Evolutionary conservation across 2,888 invertebrate species (phyloP).

Genomic region (Luperina testacea): DNA sequence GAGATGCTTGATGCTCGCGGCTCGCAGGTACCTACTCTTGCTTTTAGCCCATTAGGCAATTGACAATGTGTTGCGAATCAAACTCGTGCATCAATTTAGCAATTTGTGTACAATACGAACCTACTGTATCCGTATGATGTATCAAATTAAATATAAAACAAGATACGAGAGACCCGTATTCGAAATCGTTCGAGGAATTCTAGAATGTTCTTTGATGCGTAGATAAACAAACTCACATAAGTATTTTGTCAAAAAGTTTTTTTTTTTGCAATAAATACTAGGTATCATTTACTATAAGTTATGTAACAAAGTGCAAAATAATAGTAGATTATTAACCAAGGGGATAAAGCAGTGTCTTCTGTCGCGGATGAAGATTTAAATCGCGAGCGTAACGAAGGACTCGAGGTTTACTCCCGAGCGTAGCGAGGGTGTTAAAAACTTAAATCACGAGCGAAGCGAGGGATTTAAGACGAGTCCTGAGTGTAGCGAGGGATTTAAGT

Average conservation of each 20-base stretch:
- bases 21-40: not conserved
- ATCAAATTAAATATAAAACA: constrained; percentile 29
- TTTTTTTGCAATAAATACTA: not conserved
- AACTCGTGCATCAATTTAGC: constrained; percentile 70
- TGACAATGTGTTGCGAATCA: constrained; percentile 55
- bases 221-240: not conserved
- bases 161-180: constrained; percentile 10
- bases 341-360: too few relatives aligned
- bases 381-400: too few relatives aligned
- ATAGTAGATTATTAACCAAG: too few relatives aligned
- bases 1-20: not conserved
- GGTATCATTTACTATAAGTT: not conserved
- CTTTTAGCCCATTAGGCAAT: constrained; percentile 69
- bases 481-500: too few relatives aligned
- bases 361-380: too few relatives aligned
- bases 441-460: too few relatives aligned
- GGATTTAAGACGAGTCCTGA: too few relatives aligned
- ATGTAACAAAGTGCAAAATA: not conserved
- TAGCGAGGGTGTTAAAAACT: too few relatives aligned
- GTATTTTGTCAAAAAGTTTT: not conserved
- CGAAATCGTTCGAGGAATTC: not conserved
- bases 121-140: constrained; percentile 41
- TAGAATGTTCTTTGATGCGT: not conserved
- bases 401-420: too few relatives aligned
- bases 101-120: constrained; percentile 68